Base-by-base conservation (phyloP, 2,888 invertebrate species). In the Prosopocoilus inquinatus region DNA sequence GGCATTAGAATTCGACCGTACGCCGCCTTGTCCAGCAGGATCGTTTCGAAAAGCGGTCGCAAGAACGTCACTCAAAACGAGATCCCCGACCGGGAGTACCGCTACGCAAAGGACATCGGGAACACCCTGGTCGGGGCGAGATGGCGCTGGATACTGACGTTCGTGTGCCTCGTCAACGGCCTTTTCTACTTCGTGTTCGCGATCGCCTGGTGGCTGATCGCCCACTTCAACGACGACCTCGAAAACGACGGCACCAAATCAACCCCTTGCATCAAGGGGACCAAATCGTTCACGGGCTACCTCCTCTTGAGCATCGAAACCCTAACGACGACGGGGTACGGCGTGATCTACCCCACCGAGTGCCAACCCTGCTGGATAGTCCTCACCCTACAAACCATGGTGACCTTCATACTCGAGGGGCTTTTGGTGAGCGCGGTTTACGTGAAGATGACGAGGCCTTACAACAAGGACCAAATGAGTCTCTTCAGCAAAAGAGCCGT, bases 401-500 rank as follows among this genome's bases (percentile, higher is more conserved):
- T 69, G 7, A 66, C 67, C 39, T 62, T 71, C 7, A 67, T 64
- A 9, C 67, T 73, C 12, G 71, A 74, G 55, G 74, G 74, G 71
- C 66, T 67, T 44, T 68, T 79, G 67, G 74, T 79, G 13, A 78
- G 78, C 50, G 76, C 76, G 9, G 75, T 86, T 11, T 87, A 87
- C 70, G 85, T 87, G 11, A 88, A 87, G 74, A 79, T 87, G 67
- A 82, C 87, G 1, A 78, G 87, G 47, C 86, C 87, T 0, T 64
- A 65, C 16, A 62, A 68, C 46, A 61, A 67, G 68, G 73, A 74
- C 57, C 70, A 74, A 2, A 67, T 68, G 58, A 76, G 73, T 35
- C 65, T 72, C 12, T 95, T 93, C 76, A 92, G 93, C 68, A 90
- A 85, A 64, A 83, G 82, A 54, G 86, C 86, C 5, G 81, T 85